Conservation (phyloP, 2,888 invertebrate species). For the Artemia sp. region DNA sequence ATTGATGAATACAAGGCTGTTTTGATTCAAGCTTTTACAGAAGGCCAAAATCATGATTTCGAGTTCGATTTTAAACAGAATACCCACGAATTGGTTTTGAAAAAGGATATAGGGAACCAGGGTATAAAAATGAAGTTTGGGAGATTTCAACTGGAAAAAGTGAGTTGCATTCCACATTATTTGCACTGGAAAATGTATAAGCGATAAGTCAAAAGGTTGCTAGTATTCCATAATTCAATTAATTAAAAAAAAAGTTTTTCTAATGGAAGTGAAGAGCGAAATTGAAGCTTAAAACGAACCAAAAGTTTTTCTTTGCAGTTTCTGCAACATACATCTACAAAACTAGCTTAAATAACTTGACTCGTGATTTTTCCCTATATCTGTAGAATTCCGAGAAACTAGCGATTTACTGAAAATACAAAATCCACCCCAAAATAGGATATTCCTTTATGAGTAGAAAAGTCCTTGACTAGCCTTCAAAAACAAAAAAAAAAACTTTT, state of each 20-base stretch:
- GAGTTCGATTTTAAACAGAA: neutral
- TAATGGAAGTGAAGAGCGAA: too few relatives aligned
- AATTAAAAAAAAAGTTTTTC: too few relatives aligned
- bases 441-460: too few relatives aligned
- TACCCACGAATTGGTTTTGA: neutral
- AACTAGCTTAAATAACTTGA: neutral
- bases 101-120: neutral
- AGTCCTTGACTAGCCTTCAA: too few relatives aligned
- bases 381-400: too few relatives aligned
- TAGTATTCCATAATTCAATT: neutral
- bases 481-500: too few relatives aligned
- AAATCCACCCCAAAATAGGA: too few relatives aligned
- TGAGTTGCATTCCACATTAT: neutral
- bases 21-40: conserved; percentile 2
- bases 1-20: conserved; percentile 3
- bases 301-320: too few relatives aligned
- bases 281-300: too few relatives aligned
- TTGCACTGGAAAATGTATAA: neutral
- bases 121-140: conserved; percentile 11
- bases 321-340: neutral
- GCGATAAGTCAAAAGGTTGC: neutral
- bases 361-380: neutral
- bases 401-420: too few relatives aligned
- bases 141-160: neutral
- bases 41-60: neutral